Evolutionary conservation across 2,113 vertebrate genomes (phyloP).

Genomic region (Heteronetta atricapilla): DNA sequence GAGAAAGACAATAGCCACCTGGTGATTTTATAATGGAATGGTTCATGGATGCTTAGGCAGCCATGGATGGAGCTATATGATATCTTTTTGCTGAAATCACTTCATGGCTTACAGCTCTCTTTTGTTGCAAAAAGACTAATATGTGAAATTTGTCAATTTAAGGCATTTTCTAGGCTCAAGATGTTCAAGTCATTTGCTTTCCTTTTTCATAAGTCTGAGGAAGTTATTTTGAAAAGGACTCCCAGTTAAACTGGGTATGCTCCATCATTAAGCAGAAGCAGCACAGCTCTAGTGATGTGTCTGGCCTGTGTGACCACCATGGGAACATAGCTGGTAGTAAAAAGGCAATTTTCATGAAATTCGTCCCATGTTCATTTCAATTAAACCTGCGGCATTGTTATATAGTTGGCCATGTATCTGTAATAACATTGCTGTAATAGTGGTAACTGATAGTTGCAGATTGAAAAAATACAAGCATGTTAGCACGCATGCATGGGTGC

Average conservation of each 20-base stretch:
- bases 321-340: background rate
- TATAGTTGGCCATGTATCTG: background rate
- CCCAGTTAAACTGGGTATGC: background rate
- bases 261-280: background rate
- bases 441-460: constrained; percentile 4
- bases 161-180: background rate
- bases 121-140: background rate
- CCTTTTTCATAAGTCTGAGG: background rate
- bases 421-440: constrained; percentile 32
- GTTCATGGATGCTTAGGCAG: constrained; percentile 38
- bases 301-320: background rate
- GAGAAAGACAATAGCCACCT: constrained; percentile 15
- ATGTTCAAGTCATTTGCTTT: background rate
- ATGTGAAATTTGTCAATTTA: background rate
- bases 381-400: constrained; percentile 26
- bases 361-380: constrained; percentile 18
- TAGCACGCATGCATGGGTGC: background rate
- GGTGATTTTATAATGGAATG: constrained; percentile 13
- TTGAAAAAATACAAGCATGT: background rate
- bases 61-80: background rate
- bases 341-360: constrained; percentile 45
- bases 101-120: background rate
- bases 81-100: background rate
- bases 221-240: background rate
- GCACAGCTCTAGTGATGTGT: background rate